phyloP scores from a whole-genome alignment of 2,113 vertebrate species.

The Willisornis vidua region DNA sequence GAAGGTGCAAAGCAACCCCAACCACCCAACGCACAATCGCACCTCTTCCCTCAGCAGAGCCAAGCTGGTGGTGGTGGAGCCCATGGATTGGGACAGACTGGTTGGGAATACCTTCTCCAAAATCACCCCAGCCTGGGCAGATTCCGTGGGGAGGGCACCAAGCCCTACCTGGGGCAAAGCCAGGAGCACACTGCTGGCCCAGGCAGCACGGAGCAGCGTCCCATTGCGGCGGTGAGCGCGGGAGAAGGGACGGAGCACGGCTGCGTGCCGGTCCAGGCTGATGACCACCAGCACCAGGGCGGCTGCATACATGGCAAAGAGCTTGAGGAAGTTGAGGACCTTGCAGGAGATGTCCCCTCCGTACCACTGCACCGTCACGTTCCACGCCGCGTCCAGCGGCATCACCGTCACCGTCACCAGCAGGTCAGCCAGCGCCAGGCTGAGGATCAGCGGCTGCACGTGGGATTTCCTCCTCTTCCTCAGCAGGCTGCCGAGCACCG shows the following conservation, averaged over 20 bases:
- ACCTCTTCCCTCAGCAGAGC: neutral
- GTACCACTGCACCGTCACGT: constrained; percentile 85
- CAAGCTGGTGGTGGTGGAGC: neutral
- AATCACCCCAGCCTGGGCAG: neutral
- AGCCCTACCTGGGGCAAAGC: constrained; percentile 82
- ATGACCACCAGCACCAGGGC: constrained; percentile 86
- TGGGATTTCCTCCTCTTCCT: constrained; percentile 76
- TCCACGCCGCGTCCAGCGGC: constrained; percentile 83
- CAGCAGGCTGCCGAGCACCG: constrained; percentile 63
- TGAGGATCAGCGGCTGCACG: constrained; percentile 78
- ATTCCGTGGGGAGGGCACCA: rapidly evolving
- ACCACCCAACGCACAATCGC: neutral
- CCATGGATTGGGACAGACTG: neutral
- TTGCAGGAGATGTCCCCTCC: constrained; percentile 81
- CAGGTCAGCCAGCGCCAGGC: constrained; percentile 78
- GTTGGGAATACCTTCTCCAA: neutral
- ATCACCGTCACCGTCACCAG: constrained; percentile 83
- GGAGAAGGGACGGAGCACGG: constrained; percentile 80
- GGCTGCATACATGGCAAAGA: constrained; percentile 85
- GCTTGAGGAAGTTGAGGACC: constrained; percentile 84
- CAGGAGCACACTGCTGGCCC: constrained; percentile 75
- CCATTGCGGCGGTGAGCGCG: constrained; percentile 76
- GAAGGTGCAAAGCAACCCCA: neutral
- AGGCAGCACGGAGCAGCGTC: constrained; percentile 79
- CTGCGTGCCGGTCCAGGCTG: constrained; percentile 82